These are phyloP conservation scores for Sturnira hondurensis DNA, from an alignment of 2,113 vertebrate species.

Conservation along the genomic window DNA sequence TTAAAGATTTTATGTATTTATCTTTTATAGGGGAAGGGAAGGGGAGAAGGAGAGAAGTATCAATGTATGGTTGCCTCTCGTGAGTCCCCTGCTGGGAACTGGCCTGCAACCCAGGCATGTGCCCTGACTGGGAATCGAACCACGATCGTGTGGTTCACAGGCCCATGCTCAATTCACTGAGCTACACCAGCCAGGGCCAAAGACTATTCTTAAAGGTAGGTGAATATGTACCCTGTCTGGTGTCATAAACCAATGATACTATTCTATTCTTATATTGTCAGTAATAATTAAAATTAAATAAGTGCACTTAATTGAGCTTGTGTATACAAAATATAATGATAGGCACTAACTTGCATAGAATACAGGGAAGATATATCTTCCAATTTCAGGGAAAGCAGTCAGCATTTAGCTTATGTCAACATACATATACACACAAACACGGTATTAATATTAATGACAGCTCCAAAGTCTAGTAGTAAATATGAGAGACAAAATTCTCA, in stretches of 20 bases:
- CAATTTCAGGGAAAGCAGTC: neutral
- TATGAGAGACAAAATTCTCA: neutral
- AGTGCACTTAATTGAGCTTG: neutral
- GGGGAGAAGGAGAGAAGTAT: too few relatives aligned
- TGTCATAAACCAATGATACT: neutral
- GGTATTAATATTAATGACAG: neutral
- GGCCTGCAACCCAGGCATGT: too few relatives aligned
- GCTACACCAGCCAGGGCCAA: neutral
- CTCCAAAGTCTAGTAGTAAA: neutral
- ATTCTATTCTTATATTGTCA: neutral
- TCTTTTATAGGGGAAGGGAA: too few relatives aligned
- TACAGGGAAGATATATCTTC: neutral
- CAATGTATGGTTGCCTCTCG: too few relatives aligned
- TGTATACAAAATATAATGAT: neutral
- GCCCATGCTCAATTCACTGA: too few relatives aligned
- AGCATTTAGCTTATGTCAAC: neutral
- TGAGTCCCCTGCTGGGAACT: too few relatives aligned
- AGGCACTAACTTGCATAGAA: neutral
- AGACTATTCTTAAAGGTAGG: neutral
- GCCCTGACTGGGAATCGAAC: too few relatives aligned
- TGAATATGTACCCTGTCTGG: neutral
- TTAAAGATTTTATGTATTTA: too few relatives aligned
- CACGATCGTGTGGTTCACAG: too few relatives aligned
- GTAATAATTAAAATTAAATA: constrained; percentile 19
- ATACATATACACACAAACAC: neutral